A percentile compares a stretch with the other conserved stretches of the same genome.
These are phyloP conservation scores for Cichlasoma orientale DNA, from an alignment of 2,797 vertebrate species.

Conservation along the genomic window DNA sequence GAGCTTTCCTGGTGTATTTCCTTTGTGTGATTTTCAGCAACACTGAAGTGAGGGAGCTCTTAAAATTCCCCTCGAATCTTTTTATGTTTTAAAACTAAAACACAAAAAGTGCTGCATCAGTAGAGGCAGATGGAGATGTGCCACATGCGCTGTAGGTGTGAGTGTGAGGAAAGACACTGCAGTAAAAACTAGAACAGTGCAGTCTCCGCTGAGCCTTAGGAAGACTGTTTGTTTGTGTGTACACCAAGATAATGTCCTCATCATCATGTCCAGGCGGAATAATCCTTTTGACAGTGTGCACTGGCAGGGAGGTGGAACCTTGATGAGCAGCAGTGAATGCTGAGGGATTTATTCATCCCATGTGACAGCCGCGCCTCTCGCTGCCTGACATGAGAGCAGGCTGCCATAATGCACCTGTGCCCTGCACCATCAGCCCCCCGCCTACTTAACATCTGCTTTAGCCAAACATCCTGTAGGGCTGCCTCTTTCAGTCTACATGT, in stretches of 20 bases:
- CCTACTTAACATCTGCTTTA: slow-evolving; percentile 47
- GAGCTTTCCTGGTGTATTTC: background rate
- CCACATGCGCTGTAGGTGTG: background rate
- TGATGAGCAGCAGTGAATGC: slow-evolving; percentile 69
- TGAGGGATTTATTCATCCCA: slow-evolving; percentile 64
- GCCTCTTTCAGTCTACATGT: slow-evolving; percentile 9
- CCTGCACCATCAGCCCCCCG: slow-evolving; percentile 36
- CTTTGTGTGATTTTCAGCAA: background rate
- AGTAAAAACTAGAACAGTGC: slow-evolving; percentile 34
- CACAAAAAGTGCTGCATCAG: slow-evolving; percentile 1
- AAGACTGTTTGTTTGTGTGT: slow-evolving; percentile 47
- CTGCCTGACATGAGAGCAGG: slow-evolving; percentile 34
- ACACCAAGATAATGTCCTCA: slow-evolving; percentile 46
- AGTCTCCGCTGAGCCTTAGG: slow-evolving; percentile 22
- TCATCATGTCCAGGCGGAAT: slow-evolving; percentile 62
- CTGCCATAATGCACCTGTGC: slow-evolving; percentile 58
- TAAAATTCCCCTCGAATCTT: background rate
- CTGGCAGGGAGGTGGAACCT: slow-evolving; percentile 48
- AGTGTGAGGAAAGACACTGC: slow-evolving; percentile 5
- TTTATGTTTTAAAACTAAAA: slow-evolving; percentile 6
- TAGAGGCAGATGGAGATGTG: slow-evolving; percentile 3
- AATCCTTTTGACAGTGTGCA: slow-evolving; percentile 69
- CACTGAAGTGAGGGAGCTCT: background rate
- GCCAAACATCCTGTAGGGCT: slow-evolving; percentile 7
- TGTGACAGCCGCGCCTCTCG: slow-evolving; percentile 40